A percentile compares a stretch with the other conserved stretches of the same genome.
Conservation (phyloP, 2,797 vertebrate genomes). For the Sus cebifrons region DNA sequence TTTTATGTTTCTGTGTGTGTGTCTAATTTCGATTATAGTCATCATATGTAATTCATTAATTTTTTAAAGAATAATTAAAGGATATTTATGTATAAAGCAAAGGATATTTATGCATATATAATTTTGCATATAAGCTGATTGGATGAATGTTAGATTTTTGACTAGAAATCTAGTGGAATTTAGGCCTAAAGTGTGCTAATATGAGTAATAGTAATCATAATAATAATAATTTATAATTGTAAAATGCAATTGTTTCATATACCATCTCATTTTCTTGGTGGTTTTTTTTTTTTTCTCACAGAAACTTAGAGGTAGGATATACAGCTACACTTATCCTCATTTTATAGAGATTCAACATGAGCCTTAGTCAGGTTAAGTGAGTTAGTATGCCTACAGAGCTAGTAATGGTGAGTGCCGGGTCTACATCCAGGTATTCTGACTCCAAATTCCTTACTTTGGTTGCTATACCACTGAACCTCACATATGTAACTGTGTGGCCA, state of each 20-base stretch:
- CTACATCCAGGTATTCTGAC: neutral
- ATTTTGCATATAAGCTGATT: neutral
- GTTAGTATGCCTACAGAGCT: neutral
- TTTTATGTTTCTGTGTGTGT: neutral
- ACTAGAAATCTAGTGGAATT: neutral
- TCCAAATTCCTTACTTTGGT: neutral
- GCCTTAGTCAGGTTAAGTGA: neutral
- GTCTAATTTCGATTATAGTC: neutral
- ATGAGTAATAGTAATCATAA: neutral
- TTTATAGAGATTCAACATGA: conserved; percentile 1
- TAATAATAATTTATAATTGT: neutral
- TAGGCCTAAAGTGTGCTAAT: neutral
- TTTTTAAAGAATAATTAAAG: conserved; percentile 18
- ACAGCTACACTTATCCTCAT: neutral
- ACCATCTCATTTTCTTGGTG: neutral
- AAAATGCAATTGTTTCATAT: neutral
- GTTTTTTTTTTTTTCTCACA: neutral
- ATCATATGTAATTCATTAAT: conserved; percentile 46
- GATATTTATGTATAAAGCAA: neutral
- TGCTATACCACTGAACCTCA: neutral
- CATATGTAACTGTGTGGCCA: neutral
- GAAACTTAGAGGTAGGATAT: neutral
- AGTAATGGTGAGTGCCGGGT: neutral
- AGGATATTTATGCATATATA: neutral
- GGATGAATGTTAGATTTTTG: conserved; percentile 35